Evolutionary conservation across 2,888 invertebrate species (phyloP), one percentile per base, ranked within the genome.

Genomic region (Lomographa bimaculata): DNA sequence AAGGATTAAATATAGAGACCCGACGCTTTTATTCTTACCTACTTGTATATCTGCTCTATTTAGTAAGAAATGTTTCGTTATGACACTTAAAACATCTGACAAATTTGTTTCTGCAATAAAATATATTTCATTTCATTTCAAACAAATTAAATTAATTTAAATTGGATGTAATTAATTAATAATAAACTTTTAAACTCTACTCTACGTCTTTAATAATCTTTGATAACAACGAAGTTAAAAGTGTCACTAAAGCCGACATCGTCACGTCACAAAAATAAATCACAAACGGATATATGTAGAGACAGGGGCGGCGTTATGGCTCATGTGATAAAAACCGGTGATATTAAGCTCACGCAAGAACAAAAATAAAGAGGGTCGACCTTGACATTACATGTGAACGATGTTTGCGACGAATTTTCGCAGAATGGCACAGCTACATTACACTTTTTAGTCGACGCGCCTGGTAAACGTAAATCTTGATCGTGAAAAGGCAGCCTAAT

Each of bases 341-440:
- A 43, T 30, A 44, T 43, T 40, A 32, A 14, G 37, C 33, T 43
- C 40, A 48, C 45, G 36, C 42, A 40, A 41, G 41, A 36, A 29
- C 40, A 24, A 45, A 53, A 48, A 42, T 42, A 38, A 46, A 29
- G 40, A 42, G 38, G 42, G 35, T 48, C 41, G 29, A 43, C 53
- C 55, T 53, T 53, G 55, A 47, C 48, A 46, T 47, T 49, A 50
- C 39, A 33, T 42, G 36, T 33, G 28, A 33, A 20, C 37, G 20
- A 29, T 28, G 30, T 37, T 21, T 25, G 23, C 29, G 33, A 30
- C 33, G 29, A 41, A 42, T 40, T 40, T 33, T 33, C 29, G 18
- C 20, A 29, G 36, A 42, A 30, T 19, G 21, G 19, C 21, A 33
- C 26, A 24, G 11, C 21, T 17, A 7, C 23, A 37, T 28, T 16